A percentile compares a stretch with the other conserved stretches of the same genome.
phyloP scores from a whole-genome alignment of 2,113 vertebrate genomes.

The Mobula birostris region DNA sequence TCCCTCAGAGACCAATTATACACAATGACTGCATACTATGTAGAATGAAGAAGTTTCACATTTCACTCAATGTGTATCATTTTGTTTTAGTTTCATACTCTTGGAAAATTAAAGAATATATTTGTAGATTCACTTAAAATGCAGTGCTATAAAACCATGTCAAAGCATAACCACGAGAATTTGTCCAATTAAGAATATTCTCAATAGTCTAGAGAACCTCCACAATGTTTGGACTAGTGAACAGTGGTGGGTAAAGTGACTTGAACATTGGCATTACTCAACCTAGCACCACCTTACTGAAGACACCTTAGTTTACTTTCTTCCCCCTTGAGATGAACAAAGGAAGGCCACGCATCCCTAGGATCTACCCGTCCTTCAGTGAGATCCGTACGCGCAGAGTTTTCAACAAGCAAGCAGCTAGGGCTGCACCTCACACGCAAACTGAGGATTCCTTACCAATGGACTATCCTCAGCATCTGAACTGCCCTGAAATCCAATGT shows the following conservation, averaged over 20 bases:
- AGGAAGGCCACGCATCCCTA: neutral
- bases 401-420: too few relatives aligned
- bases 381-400: neutral
- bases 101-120: too few relatives aligned
- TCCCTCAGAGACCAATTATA: too few relatives aligned
- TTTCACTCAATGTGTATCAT: too few relatives aligned
- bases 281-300: neutral
- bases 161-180: neutral
- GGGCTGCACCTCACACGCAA: too few relatives aligned
- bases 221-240: neutral
- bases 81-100: too few relatives aligned
- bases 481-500: too few relatives aligned
- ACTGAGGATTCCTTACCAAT: too few relatives aligned
- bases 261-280: neutral
- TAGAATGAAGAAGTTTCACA: too few relatives aligned
- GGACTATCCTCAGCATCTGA: too few relatives aligned
- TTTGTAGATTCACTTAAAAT: too few relatives aligned
- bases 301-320: neutral
- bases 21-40: too few relatives aligned
- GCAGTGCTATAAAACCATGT: neutral
- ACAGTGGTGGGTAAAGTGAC: neutral
- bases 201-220: neutral
- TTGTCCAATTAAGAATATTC: neutral
- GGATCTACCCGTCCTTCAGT: neutral
- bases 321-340: neutral